Conservation (phyloP, 2,113 vertebrate species). For the Thymallus thymallus region DNA sequence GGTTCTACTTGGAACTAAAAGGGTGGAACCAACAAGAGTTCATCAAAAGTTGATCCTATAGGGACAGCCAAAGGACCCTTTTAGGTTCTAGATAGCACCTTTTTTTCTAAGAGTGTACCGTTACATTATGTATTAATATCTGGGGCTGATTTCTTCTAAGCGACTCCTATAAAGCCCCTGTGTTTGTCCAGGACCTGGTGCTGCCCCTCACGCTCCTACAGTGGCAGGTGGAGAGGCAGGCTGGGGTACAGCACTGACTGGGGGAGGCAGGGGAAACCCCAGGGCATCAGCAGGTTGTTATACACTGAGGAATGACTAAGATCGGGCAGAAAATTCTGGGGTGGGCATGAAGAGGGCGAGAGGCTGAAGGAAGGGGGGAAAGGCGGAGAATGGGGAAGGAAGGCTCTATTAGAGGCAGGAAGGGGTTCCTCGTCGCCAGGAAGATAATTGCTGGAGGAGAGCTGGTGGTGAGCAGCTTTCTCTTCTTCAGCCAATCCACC, state of each 20-base stretch:
- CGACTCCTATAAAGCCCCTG: slow-evolving; percentile 27
- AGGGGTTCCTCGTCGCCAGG: neutral
- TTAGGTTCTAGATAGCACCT: too few relatives aligned
- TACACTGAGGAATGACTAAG: slow-evolving; percentile 23
- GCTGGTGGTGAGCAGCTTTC: neutral
- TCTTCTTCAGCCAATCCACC: neutral
- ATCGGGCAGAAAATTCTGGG: slow-evolving; percentile 20
- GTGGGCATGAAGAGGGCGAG: neutral
- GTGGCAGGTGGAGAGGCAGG: slow-evolving; percentile 41
- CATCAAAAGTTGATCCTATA: too few relatives aligned
- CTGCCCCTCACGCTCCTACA: slow-evolving; percentile 17
- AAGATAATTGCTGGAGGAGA: neutral
- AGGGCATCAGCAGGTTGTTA: slow-evolving; percentile 50
- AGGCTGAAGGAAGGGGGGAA: neutral
- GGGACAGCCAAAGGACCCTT: too few relatives aligned
- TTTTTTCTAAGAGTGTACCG: too few relatives aligned
- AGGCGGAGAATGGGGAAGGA: neutral
- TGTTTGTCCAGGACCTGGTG: slow-evolving; percentile 15
- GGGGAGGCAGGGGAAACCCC: slow-evolving; percentile 40
- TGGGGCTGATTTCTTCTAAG: too few relatives aligned
- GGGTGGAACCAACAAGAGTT: too few relatives aligned
- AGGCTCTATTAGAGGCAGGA: neutral
- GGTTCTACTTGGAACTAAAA: too few relatives aligned
- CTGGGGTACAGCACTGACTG: slow-evolving; percentile 35
- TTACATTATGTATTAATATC: too few relatives aligned